Conservation (phyloP, 92 coral and sea anemone species). For the Siderastrea radians region DNA sequence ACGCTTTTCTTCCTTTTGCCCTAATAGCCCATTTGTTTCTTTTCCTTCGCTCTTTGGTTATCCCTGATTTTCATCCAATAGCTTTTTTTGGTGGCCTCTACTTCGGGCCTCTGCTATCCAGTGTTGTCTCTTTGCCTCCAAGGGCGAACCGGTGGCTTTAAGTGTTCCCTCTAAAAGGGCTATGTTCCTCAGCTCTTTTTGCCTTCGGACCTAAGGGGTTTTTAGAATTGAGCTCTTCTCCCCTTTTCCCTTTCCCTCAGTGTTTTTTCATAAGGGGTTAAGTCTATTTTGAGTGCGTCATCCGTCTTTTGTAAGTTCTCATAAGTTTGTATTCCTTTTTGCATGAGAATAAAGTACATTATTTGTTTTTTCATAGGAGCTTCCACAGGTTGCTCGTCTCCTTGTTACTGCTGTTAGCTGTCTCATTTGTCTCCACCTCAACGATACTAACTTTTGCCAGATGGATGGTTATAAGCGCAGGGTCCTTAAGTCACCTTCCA, state of each 20-base stretch:
- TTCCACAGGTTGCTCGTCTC: constrained; percentile 29
- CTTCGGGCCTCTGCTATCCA: neutral
- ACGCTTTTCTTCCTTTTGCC: constrained; percentile 22
- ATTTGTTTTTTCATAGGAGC: neutral
- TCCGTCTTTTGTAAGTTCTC: no score
- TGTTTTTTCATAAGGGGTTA: no score
- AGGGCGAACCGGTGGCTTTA: neutral
- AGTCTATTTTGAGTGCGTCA: no score
- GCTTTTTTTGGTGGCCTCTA: neutral
- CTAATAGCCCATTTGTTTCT: neutral
- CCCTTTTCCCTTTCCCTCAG: no score
- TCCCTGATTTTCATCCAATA: neutral
- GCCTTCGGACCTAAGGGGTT: neutral
- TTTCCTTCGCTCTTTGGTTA: neutral
- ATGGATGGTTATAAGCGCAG: constrained; percentile 2
- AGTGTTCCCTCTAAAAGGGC: neutral
- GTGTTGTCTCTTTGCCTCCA: neutral
- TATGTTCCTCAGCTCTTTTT: neutral
- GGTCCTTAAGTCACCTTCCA: no score
- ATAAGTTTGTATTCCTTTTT: no score
- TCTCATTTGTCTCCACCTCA: neutral
- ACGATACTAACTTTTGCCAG: constrained; percentile 42
- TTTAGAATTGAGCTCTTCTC: no score
- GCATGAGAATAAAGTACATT: neutral
- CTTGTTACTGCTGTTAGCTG: constrained; percentile 11